A percentile compares a stretch with the other conserved stretches of the same genome.
Conservation (phyloP, 2,888 invertebrate genomes). For the Argyresthia goedartella region DNA sequence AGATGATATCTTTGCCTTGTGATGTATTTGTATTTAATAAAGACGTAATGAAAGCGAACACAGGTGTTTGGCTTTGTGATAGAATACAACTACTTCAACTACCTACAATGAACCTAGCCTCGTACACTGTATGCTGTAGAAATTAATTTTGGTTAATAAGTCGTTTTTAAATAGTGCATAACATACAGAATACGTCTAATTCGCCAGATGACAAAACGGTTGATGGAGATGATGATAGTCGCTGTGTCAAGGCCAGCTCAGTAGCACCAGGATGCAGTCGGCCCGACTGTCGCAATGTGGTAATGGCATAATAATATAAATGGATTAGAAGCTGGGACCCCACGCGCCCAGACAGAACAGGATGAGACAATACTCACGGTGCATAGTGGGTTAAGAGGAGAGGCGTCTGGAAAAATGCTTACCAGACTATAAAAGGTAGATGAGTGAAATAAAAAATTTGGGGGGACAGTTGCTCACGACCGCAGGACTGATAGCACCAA, state of each 20-base stretch:
- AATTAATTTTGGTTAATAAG: too few relatives aligned
- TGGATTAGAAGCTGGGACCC: conserved; percentile 58
- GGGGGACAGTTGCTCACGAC: too few relatives aligned
- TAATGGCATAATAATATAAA: conserved; percentile 57
- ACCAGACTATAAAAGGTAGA: too few relatives aligned
- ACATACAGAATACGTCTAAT: too few relatives aligned
- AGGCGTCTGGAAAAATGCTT: too few relatives aligned
- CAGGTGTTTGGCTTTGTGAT: conserved; percentile 5
- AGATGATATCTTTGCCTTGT: conserved; percentile 5
- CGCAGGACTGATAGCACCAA: too few relatives aligned
- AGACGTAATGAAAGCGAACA: background rate
- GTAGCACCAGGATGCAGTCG: conserved; percentile 12
- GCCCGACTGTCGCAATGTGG: conserved; percentile 29
- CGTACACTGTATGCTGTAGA: too few relatives aligned
- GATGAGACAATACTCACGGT: conserved; percentile 44
- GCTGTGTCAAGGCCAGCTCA: background rate
- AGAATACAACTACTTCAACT: background rate
- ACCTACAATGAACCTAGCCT: background rate
- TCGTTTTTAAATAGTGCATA: too few relatives aligned
- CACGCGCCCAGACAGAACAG: conserved; percentile 66
- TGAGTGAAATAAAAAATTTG: too few relatives aligned
- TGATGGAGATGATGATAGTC: background rate
- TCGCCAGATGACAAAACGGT: too few relatives aligned
- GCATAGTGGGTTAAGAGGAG: too few relatives aligned
- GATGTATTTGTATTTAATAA: background rate